Percentiles rank a stretch among this genome's conserved stretches.
These are phyloP conservation scores for Chrysotoxum bicinctum DNA, from an alignment of 2,888 invertebrate genomes.

Conservation along the genomic window DNA sequence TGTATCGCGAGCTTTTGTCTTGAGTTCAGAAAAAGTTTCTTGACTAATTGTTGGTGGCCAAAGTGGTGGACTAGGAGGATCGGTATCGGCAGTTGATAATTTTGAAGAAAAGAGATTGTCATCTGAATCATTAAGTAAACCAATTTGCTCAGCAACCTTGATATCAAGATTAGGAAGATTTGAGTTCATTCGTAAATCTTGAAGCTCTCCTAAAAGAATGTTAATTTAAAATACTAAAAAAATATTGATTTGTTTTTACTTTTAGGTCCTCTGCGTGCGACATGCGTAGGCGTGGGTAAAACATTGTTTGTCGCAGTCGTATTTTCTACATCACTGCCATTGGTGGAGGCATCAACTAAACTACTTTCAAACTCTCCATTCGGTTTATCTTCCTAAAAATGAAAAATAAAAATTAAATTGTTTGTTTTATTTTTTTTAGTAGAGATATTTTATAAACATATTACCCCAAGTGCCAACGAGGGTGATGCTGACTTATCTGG, in stretches of 20 bases:
- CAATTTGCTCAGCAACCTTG: conserved; percentile 76
- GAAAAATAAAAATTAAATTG: background rate
- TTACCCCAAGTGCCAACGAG: conserved; percentile 43
- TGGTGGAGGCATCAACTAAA: conserved; percentile 3
- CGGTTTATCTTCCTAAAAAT: conserved; percentile 47
- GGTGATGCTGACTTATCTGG: conserved; percentile 70
- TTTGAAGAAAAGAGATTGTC: conserved; percentile 67
- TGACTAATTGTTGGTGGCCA: conserved; percentile 74
- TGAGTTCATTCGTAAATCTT: conserved; percentile 45
- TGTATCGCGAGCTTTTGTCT: conserved; percentile 35
- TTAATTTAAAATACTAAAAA: background rate
- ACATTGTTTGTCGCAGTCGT: conserved; percentile 22
- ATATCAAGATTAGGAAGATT: conserved; percentile 75
- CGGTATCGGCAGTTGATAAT: conserved; percentile 75
- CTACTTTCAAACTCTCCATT: conserved; percentile 12
- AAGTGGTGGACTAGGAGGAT: conserved; percentile 76
- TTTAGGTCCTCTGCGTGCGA: conserved; percentile 45
- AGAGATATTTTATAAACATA: background rate
- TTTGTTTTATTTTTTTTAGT: background rate
- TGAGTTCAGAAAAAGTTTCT: conserved; percentile 47
- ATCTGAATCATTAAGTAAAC: conserved; percentile 76
- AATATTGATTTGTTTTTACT: background rate
- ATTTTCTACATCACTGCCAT: conserved; percentile 36
- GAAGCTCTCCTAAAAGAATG: conserved; percentile 30
- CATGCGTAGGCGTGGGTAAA: conserved; percentile 57